Base-by-base conservation (phyloP, 2,888 invertebrate genomes). In the Leistus spinibarbis region DNA sequence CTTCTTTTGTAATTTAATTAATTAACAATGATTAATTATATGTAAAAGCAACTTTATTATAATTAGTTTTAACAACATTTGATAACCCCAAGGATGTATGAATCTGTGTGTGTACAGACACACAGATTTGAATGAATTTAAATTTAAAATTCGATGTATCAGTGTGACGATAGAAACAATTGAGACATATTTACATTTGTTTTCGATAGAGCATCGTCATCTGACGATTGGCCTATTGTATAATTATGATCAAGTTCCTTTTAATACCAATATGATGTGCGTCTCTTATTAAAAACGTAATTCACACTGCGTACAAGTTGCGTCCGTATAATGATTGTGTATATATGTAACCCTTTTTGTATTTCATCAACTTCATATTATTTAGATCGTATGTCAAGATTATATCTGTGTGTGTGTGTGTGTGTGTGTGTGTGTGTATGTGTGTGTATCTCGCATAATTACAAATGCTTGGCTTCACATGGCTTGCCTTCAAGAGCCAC, bases 381-480 rank as follows among this genome's bases (percentile, higher is more conserved):
- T 72, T 72, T 72, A 72, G 66, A 72, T 72, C 72, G 65, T 57
- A 66, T 40, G 72, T 72, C 72, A 72, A 72, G 72, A 72, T 72
- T 60, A 40, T 40, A 13, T 40, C 3, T 40, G 40, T 40, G 1
- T 40, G 7, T 40, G 1, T 40, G 24, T 24, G 7, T 24, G 24
- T 24, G 7, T 24, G 7, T 24, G 7, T 24, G 24, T 24, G 40
- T 40, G 40, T 40, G 40, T 40, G 40, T 40, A 13, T 40, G 54
- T 64, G 72, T 63, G 60, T 72, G 72, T 72, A 40, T 56, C 65
- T 72, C 24, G 40, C 65, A 40, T 66, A 72, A 72, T 72, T 72
- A 72, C 66, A 66, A 72, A 72, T 65, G 66, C 57, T 71, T 16
- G 54, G 24, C 64, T 72, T 60, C 40, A 22, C 60, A 20, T 60